Conservation (phyloP, 2,888 invertebrate genomes). For the Melolontha melolontha region DNA sequence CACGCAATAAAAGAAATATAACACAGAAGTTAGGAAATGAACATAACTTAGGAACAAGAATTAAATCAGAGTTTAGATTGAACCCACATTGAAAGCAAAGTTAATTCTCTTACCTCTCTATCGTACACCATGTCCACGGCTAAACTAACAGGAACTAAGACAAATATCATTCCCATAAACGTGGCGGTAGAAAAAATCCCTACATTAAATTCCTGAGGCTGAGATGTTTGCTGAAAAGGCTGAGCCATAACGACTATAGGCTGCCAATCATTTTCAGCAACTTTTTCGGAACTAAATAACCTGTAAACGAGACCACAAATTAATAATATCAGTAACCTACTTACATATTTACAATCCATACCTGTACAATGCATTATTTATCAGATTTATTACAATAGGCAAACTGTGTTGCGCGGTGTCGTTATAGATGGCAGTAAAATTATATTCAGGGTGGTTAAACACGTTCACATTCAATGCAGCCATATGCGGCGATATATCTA, state of each 20-base stretch:
- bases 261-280: constrained; percentile 62
- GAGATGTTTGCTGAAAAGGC: constrained; percentile 80
- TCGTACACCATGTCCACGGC: constrained; percentile 87
- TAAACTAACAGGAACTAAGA: constrained; percentile 80
- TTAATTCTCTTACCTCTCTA: constrained; percentile 81
- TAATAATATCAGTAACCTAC: neutral
- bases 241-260: constrained; percentile 76
- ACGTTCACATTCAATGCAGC: constrained; percentile 74
- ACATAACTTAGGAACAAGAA: too few species aligned
- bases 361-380: constrained; percentile 80
- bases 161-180: constrained; percentile 85
- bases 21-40: too few species aligned
- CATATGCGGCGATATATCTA: constrained; percentile 74
- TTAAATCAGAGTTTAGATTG: too few species aligned
- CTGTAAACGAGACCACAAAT: constrained; percentile 15
- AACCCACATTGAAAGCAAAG: too few species aligned
- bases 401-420: constrained; percentile 84
- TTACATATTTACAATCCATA: constrained; percentile 53
- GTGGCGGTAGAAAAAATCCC: constrained; percentile 80
- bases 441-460: constrained; percentile 68
- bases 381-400: constrained; percentile 79
- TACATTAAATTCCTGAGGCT: constrained; percentile 78
- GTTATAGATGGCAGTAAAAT: constrained; percentile 78
- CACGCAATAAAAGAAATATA: too few species aligned
- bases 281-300: constrained; percentile 44